Percentiles rank a stretch among this genome's conserved stretches.
Conservation (phyloP, 1,140 invertebrate genomes). For the Aleiodes sp. region DNA sequence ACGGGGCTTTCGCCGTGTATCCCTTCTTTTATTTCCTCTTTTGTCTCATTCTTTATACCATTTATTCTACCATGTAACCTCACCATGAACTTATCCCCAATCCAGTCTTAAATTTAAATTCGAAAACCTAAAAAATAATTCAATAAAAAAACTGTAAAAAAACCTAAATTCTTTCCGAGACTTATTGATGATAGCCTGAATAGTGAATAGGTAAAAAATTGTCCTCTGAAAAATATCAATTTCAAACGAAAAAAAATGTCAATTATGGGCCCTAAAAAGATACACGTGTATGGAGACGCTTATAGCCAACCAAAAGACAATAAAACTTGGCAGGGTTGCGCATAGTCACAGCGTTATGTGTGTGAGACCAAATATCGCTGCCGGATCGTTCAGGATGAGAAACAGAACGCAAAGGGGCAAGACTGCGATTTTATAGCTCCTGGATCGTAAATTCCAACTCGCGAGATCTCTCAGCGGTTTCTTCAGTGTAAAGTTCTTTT, state of each 20-base stretch:
- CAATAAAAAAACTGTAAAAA: neutral
- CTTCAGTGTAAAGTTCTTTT: conserved; percentile 43
- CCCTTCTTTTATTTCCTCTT: conserved; percentile 37
- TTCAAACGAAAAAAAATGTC: neutral
- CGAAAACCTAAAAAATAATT: neutral
- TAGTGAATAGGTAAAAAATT: no score
- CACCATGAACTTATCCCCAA: conserved; percentile 9
- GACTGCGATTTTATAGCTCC: conserved; percentile 56
- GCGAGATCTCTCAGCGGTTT: neutral
- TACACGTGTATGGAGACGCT: neutral
- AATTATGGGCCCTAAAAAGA: neutral
- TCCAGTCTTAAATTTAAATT: conserved; percentile 10
- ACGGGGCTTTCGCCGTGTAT: conserved; percentile 36
- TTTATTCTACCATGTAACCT: conserved; percentile 20
- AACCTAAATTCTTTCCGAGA: neutral
- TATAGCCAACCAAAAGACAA: conserved; percentile 45
- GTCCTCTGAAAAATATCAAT: no score
- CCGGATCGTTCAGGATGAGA: neutral
- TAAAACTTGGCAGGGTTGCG: conserved; percentile 54
- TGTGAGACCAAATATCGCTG: no score
- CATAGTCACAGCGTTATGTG: conserved; percentile 18
- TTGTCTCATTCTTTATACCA: conserved; percentile 29
- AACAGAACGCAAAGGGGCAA: conserved; percentile 30
- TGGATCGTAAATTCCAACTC: conserved; percentile 57
- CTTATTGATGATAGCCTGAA: no score